Evolutionary conservation across 92 coral and sea anemone genomes (phyloP).

Genomic region (Bergia sp.): DNA sequence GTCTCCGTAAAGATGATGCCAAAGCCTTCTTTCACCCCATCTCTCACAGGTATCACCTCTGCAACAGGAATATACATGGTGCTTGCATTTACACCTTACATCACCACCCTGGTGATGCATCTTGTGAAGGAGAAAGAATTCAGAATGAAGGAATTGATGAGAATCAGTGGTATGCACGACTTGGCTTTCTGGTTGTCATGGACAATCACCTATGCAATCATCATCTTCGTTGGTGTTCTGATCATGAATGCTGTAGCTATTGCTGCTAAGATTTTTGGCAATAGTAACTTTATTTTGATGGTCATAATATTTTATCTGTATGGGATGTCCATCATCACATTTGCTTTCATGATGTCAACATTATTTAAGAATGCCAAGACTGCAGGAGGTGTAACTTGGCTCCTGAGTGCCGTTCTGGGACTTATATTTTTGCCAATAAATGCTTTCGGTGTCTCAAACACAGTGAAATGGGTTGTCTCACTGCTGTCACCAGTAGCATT

Average conservation of each 20-base stretch:
- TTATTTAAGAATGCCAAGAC: slow-evolving; percentile 79
- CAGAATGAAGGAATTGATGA: slow-evolving; percentile 73
- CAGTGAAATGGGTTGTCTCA: slow-evolving; percentile 68
- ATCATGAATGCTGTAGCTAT: slow-evolving; percentile 66
- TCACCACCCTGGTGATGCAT: slow-evolving; percentile 62
- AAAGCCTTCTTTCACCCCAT: slow-evolving; percentile 52
- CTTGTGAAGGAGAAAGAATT: slow-evolving; percentile 78
- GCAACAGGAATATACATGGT: slow-evolving; percentile 72
- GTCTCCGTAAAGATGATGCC: slow-evolving; percentile 85
- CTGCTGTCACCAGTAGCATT: slow-evolving; percentile 86
- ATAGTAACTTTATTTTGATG: slow-evolving; percentile 64
- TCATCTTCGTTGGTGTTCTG: slow-evolving; percentile 59
- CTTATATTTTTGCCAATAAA: slow-evolving; percentile 62
- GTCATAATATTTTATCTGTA: slow-evolving; percentile 73
- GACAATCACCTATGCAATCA: slow-evolving; percentile 66
- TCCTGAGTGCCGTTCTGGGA: slow-evolving; percentile 55
- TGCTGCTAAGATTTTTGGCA: slow-evolving; percentile 62
- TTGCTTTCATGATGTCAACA: slow-evolving; percentile 73
- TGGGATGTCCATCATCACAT: slow-evolving; percentile 63
- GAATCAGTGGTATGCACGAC: slow-evolving; percentile 82
- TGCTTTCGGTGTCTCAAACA: slow-evolving; percentile 45
- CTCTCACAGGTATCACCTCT: slow-evolving; percentile 48
- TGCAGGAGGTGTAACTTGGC: slow-evolving; percentile 65
- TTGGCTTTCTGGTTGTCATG: slow-evolving; percentile 88
- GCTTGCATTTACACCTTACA: slow-evolving; percentile 76